phyloP scores from a whole-genome alignment of 2,888 invertebrate species.

The Dasypolia templi region DNA sequence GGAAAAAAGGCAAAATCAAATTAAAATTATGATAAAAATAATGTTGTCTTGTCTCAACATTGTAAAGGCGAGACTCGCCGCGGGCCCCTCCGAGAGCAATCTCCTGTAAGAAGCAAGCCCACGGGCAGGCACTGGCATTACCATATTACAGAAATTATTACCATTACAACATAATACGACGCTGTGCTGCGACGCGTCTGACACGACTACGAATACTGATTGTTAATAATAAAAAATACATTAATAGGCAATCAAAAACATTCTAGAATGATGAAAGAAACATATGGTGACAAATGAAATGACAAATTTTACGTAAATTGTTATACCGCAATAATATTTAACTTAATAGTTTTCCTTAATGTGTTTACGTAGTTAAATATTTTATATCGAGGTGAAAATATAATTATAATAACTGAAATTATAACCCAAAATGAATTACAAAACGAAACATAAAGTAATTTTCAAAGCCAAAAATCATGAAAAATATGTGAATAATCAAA shows the following conservation, averaged over 20 bases:
- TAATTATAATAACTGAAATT: background rate
- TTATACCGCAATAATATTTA: conserved; percentile 17
- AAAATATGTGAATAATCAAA: conserved; percentile 18
- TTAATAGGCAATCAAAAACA: background rate
- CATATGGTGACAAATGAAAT: background rate
- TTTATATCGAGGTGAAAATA: background rate
- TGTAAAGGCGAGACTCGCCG: conserved; percentile 59
- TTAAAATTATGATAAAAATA: conserved; percentile 11
- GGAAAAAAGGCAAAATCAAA: background rate
- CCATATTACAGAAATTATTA: conserved; percentile 83
- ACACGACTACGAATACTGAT: conserved; percentile 51
- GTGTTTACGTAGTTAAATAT: background rate
- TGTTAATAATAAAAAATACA: conserved; percentile 22
- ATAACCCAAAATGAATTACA: background rate
- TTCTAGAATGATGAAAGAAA: background rate
- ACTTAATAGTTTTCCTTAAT: conserved; percentile 20
- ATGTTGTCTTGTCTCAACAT: conserved; percentile 66
- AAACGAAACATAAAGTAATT: conserved; percentile 24
- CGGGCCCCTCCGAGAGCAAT: conserved; percentile 76
- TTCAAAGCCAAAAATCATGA: background rate
- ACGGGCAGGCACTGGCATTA: conserved; percentile 75
- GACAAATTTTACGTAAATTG: conserved; percentile 10
- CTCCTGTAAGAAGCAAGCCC: conserved; percentile 75
- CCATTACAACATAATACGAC: conserved; percentile 79
- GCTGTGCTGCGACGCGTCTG: conserved; percentile 52